Conservation (phyloP, 1,140 invertebrate genomes). For the Ceratina calcarata region DNA sequence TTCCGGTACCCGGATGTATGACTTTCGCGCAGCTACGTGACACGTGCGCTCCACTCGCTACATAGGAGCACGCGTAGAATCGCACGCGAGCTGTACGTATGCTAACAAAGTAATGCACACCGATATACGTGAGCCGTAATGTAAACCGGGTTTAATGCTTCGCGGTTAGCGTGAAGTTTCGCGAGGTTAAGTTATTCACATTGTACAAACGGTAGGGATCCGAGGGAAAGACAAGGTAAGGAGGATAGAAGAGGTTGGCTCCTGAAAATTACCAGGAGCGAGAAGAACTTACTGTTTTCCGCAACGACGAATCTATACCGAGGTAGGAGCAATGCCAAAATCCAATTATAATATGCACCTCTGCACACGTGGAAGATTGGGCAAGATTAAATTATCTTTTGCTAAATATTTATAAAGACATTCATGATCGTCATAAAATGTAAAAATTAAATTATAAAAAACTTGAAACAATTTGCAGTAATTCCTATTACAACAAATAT, state of each 20-base stretch:
- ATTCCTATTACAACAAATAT: too few species aligned
- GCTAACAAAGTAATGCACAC: constrained; percentile 51
- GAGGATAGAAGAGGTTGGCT: neutral
- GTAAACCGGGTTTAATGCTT: constrained; percentile 57
- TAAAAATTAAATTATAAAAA: too few species aligned
- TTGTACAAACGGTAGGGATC: constrained; percentile 46
- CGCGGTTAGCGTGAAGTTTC: constrained; percentile 52
- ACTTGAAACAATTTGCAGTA: too few species aligned
- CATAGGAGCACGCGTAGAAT: neutral
- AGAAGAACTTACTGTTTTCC: constrained; percentile 59
- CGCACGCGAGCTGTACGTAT: constrained; percentile 3
- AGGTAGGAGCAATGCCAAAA: constrained; percentile 28
- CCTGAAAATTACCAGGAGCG: constrained; percentile 49
- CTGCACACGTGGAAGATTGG: neutral
- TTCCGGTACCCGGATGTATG: constrained; percentile 5
- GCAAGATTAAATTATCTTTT: neutral
- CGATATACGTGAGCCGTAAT: constrained; percentile 34
- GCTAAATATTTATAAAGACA: too few species aligned
- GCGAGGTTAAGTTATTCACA: constrained; percentile 55
- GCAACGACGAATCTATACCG: constrained; percentile 30
- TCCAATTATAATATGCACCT: constrained; percentile 11
- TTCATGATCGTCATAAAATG: too few species aligned
- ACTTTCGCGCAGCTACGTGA: constrained; percentile 26
- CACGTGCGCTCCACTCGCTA: neutral
- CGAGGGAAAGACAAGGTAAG: neutral